Evolutionary conservation across 2,888 invertebrate species (phyloP), one percentile per base, ranked within the genome.

Genomic region (Diadromus collaris): DNA sequence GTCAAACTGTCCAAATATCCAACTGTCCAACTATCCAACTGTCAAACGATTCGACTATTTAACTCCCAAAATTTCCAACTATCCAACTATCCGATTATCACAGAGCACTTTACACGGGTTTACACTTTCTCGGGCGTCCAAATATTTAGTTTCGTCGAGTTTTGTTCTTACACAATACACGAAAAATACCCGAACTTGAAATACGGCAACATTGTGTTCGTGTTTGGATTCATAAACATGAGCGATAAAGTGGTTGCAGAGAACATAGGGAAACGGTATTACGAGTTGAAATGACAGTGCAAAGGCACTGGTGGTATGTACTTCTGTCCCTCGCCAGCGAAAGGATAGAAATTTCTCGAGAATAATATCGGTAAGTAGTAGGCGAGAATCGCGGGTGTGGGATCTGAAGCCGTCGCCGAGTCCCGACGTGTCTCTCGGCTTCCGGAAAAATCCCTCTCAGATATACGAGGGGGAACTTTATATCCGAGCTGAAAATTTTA

Each of bases 111-210:
- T n/a, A n/a, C n/a, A n/a, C n/a, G n/a, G n/a, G n/a, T n/a, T n/a
- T n/a, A n/a, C n/a, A n/a, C n/a, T n/a, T n/a, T n/a, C n/a, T n/a
- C n/a, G n/a, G n/a, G n/a, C n/a, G n/a, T n/a, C n/a, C n/a, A n/a
- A n/a, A n/a, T n/a, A 70, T 70, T 70, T 70, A 70, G 70, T 46
- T 46, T 70, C 70, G 70, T 70, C 60, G 32, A 70, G 60, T 34
- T 34, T 70, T 60, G 16, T 21, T 32, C 60, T 60, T 46, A 13
- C n/a, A n/a, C n/a, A n/a, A n/a, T n/a, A n/a, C n/a, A n/a, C n/a
- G 46, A 19, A 64, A 64, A 46, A 46, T 64, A 64, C 19, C 10
- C 9, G 9, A 13, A 38, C 38, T 38, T 3, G 38, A 38, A 38
- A 38, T 4, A 38, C 38, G 0, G 38, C 38, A 10, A 13, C 38